Base-by-base conservation (phyloP, 2,797 vertebrate species). In the Smutsia gigantea region DNA sequence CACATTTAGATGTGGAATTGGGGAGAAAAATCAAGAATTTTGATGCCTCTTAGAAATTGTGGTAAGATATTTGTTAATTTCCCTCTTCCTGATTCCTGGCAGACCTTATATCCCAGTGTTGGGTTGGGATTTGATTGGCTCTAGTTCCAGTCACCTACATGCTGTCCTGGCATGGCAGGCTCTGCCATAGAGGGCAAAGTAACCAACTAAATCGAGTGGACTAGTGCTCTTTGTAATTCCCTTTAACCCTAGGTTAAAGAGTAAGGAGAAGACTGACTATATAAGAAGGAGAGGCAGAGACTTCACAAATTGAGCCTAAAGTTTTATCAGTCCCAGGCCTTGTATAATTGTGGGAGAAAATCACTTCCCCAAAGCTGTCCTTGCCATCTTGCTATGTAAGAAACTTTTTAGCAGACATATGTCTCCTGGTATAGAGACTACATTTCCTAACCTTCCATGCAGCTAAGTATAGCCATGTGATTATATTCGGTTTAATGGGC, bases 21-120 rank as follows among this genome's bases (percentile, higher is more conserved):
- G 81, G n/a, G 71, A 84, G 72, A 74, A 14, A 88, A 74, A 25
- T 68, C 14, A 95, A 71, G 31, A 81, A 83, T 88, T 85, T 61
- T 51, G 17, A 63, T 83, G 14, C 64, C 27, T 79, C 17, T 89
- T 79, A 83, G 23, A 46, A 25, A 34, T 15, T 29, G 34, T 77
- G 57, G 29, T 75, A 68, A 69, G 39, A 31, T 68, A 42, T 66
- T 71, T 93, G 27, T 72, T 71, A 46, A 7, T 92, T 94, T 74
- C 13, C 27, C 15, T 87, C 31, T 83, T 77, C 9, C 10, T 49
- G 37, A 55, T 82, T 82, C 15, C 23, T 77, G 39, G 18, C 90
- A 71, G 69, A 66, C 19, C 53, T 31, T 42, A 59, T 87, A 78
- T 91, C 42, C 4, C 10, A 66, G 19, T 27, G 14, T 84, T 71